These are phyloP conservation scores for Melikaiella ostensackeni DNA, from an alignment of 2,888 invertebrate genomes.

Conservation along the genomic window DNA sequence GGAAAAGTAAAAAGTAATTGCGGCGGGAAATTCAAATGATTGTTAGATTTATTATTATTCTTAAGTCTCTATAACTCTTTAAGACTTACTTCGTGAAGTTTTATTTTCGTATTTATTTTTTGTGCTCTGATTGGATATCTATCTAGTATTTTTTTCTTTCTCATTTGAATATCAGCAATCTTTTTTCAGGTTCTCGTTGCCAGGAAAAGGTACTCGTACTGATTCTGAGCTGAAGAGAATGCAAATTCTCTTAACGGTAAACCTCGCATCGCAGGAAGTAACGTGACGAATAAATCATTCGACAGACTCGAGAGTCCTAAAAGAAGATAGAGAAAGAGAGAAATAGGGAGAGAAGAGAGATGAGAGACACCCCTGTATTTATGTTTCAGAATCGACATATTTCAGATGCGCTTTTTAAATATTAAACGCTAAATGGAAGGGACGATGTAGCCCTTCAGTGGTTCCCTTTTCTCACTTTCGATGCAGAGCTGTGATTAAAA, in stretches of 20 bases:
- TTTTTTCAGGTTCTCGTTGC: neutral
- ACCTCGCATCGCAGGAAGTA: constrained; percentile 22
- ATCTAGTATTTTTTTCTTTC: neutral
- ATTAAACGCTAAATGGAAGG: constrained; percentile 69
- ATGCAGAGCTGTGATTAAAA: constrained; percentile 51
- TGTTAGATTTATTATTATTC: no score
- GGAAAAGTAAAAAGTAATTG: no score
- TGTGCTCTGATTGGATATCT: neutral
- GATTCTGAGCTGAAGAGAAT: constrained; percentile 8
- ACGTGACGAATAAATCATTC: constrained; percentile 71
- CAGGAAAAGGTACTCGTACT: constrained; percentile 16
- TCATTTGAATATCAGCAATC: constrained; percentile 15
- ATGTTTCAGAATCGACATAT: constrained; percentile 76
- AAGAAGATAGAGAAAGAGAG: constrained; percentile 48
- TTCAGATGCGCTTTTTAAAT: constrained; percentile 76
- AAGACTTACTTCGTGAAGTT: neutral
- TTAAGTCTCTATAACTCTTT: neutral
- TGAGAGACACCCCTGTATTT: constrained; percentile 68
- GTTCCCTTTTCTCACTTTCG: constrained; percentile 53
- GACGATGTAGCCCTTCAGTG: constrained; percentile 54
- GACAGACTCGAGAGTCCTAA: constrained; percentile 51
- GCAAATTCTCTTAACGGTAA: constrained; percentile 24
- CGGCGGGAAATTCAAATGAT: no score
- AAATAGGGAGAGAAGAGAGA: constrained; percentile 51
- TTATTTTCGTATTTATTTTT: neutral